Conservation (phyloP, 2,888 invertebrate genomes). For the Mactromeris polynyma region DNA sequence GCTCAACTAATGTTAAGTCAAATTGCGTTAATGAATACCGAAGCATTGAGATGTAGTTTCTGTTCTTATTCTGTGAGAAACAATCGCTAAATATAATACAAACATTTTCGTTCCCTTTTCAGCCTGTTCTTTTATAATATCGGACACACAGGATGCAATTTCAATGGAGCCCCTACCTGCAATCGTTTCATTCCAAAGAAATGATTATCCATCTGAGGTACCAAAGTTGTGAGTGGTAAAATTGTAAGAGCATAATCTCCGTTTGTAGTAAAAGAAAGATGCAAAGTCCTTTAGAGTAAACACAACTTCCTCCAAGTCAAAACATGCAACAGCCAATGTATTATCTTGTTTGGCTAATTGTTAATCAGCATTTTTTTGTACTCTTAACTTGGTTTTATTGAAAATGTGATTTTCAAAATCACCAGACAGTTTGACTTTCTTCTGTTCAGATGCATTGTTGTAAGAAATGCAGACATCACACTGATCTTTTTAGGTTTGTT, state of each 20-base stretch:
- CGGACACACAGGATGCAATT: slow-evolving; percentile 40
- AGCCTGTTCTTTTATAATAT: slow-evolving; percentile 16
- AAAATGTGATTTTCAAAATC: slow-evolving; percentile 26
- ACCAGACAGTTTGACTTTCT: slow-evolving; percentile 4
- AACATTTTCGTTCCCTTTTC: background rate
- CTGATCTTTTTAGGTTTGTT: slow-evolving; percentile 27
- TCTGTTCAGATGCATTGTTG: background rate
- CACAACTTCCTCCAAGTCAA: slow-evolving; percentile 35
- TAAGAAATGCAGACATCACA: slow-evolving; percentile 21
- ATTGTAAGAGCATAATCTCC: slow-evolving; percentile 29
- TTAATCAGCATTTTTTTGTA: slow-evolving; percentile 54
- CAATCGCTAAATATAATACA: slow-evolving; percentile 35
- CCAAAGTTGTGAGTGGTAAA: slow-evolving; percentile 29
- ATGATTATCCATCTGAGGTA: slow-evolving; percentile 21
- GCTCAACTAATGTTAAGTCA: slow-evolving; percentile 11
- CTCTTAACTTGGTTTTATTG: slow-evolving; percentile 36
- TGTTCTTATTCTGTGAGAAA: slow-evolving; percentile 32
- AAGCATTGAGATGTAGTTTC: slow-evolving; percentile 5
- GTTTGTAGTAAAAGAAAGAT: slow-evolving; percentile 23
- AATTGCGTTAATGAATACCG: slow-evolving; percentile 14
- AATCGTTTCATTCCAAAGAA: slow-evolving; percentile 38
- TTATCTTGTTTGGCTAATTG: slow-evolving; percentile 15
- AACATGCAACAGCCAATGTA: slow-evolving; percentile 24
- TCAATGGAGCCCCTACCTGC: slow-evolving; percentile 23
- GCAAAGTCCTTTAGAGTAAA: slow-evolving; percentile 22